A percentile compares a stretch with the other conserved stretches of the same genome.
phyloP scores from a whole-genome alignment of 2,797 vertebrate species.

The Poeciliopsis presidionis region DNA sequence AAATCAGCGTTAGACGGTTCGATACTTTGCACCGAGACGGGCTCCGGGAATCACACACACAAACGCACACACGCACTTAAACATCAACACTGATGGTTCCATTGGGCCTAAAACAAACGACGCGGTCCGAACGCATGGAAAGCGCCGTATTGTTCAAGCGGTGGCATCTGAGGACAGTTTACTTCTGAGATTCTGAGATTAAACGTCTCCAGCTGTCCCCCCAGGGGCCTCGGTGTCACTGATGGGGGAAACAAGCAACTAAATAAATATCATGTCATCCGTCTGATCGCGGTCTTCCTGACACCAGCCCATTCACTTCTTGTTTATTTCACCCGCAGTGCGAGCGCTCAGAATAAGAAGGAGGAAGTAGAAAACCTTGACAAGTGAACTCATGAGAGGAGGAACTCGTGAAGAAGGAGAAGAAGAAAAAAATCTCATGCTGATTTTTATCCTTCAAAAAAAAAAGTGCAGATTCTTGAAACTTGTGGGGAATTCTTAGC shows the following conservation, averaged over 20 bases:
- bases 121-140: constrained; percentile 59
- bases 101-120: constrained; percentile 67
- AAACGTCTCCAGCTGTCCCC: constrained; percentile 69
- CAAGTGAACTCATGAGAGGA: background rate
- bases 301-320: constrained; percentile 76
- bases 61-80: constrained; percentile 20
- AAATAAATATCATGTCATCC: constrained; percentile 79
- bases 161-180: constrained; percentile 69
- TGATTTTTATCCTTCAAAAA: background rate
- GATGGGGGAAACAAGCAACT: constrained; percentile 80
- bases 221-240: constrained; percentile 57
- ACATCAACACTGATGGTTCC: constrained; percentile 67
- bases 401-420: constrained; percentile 15
- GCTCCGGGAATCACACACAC: constrained; percentile 43
- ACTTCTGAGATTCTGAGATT: constrained; percentile 69
- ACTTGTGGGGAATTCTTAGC: background rate
- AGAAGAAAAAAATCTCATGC: background rate
- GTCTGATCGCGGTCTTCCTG: constrained; percentile 72
- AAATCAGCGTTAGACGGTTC: constrained; percentile 67
- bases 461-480: background rate
- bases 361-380: constrained; percentile 39
- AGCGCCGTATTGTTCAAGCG: constrained; percentile 70
- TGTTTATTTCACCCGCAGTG: constrained; percentile 74
- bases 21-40: constrained; percentile 42
- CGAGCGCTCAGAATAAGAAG: constrained; percentile 34